phyloP scores from a whole-genome alignment of 2,888 invertebrate species.

The Hypomecis atomaria region DNA sequence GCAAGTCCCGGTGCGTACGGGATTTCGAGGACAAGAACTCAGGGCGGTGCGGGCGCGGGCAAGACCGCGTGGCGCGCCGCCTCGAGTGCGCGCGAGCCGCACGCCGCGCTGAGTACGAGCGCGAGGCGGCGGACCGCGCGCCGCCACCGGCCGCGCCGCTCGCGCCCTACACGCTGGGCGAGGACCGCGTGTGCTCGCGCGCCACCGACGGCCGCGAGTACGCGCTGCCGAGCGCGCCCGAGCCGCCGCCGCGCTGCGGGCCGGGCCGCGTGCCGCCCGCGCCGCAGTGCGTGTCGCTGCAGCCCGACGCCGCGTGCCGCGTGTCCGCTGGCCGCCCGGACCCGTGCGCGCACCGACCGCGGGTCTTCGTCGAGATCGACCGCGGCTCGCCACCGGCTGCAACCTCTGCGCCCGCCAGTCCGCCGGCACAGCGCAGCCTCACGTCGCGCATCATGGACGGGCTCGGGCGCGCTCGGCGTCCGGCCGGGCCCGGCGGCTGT shows the following conservation, averaged over 20 bases:
- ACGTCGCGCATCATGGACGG: slow-evolving; percentile 44
- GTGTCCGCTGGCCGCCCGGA: slow-evolving; percentile 43
- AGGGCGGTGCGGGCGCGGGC: slow-evolving; percentile 33
- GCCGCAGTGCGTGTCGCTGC: slow-evolving; percentile 46
- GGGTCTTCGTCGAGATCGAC: slow-evolving; percentile 56
- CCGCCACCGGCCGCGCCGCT: slow-evolving; percentile 13
- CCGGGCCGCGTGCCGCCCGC: slow-evolving; percentile 49
- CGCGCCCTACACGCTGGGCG: slow-evolving; percentile 40
- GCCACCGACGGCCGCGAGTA: slow-evolving; percentile 55
- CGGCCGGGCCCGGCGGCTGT: slow-evolving; percentile 3
- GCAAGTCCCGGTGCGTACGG: not conserved
- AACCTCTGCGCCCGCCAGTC: slow-evolving; percentile 3
- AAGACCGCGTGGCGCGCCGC: slow-evolving; percentile 51
- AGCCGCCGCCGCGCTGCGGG: slow-evolving; percentile 36
- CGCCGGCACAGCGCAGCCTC: slow-evolving; percentile 16
- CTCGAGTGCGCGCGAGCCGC: slow-evolving; percentile 43
- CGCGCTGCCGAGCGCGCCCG: slow-evolving; percentile 36
- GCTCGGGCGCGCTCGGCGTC: slow-evolving; percentile 29
- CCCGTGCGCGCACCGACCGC: slow-evolving; percentile 62
- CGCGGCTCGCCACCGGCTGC: slow-evolving; percentile 40
- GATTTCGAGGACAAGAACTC: not conserved
- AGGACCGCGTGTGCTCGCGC: slow-evolving; percentile 50
- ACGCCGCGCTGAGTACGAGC: slow-evolving; percentile 50
- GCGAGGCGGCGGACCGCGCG: slow-evolving; percentile 39
- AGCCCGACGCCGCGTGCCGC: slow-evolving; percentile 52